phyloP scores from a whole-genome alignment of 64 coral and sea anemone species.

The Stichodactyla helianthus region DNA sequence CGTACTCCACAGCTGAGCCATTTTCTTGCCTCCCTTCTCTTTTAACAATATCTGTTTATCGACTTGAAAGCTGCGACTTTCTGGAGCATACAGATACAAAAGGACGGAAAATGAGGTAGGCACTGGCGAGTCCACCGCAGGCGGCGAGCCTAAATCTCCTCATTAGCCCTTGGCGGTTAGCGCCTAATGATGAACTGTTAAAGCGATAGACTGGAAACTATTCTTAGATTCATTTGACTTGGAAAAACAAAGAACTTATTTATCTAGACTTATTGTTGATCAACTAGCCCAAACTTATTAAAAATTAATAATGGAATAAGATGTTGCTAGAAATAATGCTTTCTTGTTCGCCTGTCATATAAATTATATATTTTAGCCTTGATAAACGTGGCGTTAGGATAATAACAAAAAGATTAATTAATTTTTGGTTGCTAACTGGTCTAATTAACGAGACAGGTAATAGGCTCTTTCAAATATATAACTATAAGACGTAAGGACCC shows the following conservation, averaged over 20 bases:
- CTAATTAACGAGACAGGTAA: no score
- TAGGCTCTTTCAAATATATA: no score
- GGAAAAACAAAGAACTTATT: not conserved
- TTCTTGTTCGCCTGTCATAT: not conserved
- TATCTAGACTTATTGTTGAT: not conserved
- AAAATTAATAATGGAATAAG: not conserved
- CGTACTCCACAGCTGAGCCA: slow-evolving; percentile 4
- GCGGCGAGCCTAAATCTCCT: not conserved
- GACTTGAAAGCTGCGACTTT: not conserved
- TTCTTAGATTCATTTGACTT: not conserved
- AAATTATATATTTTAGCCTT: no score
- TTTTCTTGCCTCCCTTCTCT: not conserved
- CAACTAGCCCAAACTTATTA: not conserved
- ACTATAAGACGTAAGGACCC: no score
- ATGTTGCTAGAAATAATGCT: no score
- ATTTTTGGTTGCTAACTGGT: no score
- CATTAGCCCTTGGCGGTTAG: not conserved
- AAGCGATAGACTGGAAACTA: not conserved
- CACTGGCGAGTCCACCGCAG: not conserved
- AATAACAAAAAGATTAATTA: no score
- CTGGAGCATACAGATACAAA: not conserved
- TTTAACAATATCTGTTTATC: not conserved
- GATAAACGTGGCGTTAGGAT: no score
- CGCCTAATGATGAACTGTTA: not conserved
- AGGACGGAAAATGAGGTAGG: not conserved